A percentile compares a stretch with the other conserved stretches of the same genome.
These are phyloP conservation scores for Scaptomyza graminum DNA, from an alignment of 1,140 invertebrate species.

Conservation along the genomic window DNA sequence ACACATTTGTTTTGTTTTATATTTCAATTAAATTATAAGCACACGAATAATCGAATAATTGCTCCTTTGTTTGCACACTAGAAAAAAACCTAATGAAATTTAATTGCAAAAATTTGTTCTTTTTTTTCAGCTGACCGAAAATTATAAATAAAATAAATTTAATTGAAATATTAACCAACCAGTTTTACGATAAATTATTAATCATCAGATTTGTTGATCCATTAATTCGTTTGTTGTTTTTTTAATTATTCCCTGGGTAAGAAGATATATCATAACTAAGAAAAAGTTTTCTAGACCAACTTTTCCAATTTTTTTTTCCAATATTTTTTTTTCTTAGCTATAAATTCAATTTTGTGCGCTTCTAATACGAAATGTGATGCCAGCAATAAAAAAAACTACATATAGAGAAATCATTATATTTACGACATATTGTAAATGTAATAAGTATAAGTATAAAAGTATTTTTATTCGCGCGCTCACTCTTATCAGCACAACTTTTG, in stretches of 20 bases:
- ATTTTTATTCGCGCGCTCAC: slow-evolving; percentile 6
- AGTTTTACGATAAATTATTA: slow-evolving; percentile 7
- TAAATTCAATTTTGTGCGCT: slow-evolving; percentile 8
- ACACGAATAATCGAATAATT: neutral
- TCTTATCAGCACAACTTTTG: slow-evolving; percentile 61
- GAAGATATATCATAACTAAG: neutral
- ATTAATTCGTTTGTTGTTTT: neutral
- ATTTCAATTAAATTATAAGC: slow-evolving; percentile 5
- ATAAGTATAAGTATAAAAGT: slow-evolving; percentile 12
- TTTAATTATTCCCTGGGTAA: neutral
- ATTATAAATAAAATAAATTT: slow-evolving; percentile 1
- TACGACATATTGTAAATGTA: slow-evolving; percentile 47
- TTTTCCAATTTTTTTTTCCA: neutral
- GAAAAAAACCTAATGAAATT: neutral
- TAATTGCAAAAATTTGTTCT: neutral
- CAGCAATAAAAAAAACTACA: slow-evolving; percentile 25
- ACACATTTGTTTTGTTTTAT: slow-evolving; percentile 34
- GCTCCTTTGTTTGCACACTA: neutral
- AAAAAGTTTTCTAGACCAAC: neutral
- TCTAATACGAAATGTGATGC: slow-evolving; percentile 18
- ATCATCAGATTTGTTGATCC: slow-evolving; percentile 9
- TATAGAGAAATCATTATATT: slow-evolving; percentile 45
- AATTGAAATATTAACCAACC: neutral
- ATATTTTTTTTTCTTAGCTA: neutral
- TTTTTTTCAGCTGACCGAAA: slow-evolving; percentile 1